Percentiles rank a stretch among this genome's conserved stretches.
phyloP scores from a whole-genome alignment of 2,888 invertebrate species.

The Agrotis ipsilon region DNA sequence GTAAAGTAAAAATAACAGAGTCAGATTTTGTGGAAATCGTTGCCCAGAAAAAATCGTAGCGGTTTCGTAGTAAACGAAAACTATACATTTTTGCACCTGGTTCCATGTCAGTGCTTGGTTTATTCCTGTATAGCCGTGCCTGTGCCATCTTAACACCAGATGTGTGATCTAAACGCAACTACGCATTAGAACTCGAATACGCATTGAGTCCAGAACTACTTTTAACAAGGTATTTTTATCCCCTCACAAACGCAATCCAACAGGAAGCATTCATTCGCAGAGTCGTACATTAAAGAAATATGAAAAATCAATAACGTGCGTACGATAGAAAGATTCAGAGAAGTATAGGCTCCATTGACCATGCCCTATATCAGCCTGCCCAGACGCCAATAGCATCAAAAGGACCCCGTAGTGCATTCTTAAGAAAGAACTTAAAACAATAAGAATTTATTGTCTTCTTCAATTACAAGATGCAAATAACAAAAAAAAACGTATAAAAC shows the following conservation, averaged over 20 bases:
- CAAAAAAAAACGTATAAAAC: constrained; percentile 24
- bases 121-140: constrained; percentile 3
- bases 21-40: constrained; percentile 7
- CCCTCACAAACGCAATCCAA: constrained; percentile 28
- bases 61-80: neutral
- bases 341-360: constrained; percentile 31
- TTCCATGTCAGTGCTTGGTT: neutral
- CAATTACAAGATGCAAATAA: constrained; percentile 16
- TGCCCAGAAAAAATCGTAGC: constrained; percentile 1
- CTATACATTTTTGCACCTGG: constrained; percentile 6
- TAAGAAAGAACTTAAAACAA: constrained; percentile 31
- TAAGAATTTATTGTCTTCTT: constrained; percentile 31
- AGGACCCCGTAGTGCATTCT: constrained; percentile 15
- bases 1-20: constrained; percentile 48
- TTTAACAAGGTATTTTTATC: constrained; percentile 58
- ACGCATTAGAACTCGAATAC: constrained; percentile 54
- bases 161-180: constrained; percentile 44
- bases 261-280: constrained; percentile 26
- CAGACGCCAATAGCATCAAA: constrained; percentile 21
- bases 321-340: neutral
- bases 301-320: constrained; percentile 43
- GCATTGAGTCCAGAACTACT: constrained; percentile 50
- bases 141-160: constrained; percentile 20
- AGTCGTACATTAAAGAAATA: constrained; percentile 13
- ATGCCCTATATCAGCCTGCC: constrained; percentile 12